Conservation (phyloP, 2,888 invertebrate genomes). For the Monopis laevigella region DNA sequence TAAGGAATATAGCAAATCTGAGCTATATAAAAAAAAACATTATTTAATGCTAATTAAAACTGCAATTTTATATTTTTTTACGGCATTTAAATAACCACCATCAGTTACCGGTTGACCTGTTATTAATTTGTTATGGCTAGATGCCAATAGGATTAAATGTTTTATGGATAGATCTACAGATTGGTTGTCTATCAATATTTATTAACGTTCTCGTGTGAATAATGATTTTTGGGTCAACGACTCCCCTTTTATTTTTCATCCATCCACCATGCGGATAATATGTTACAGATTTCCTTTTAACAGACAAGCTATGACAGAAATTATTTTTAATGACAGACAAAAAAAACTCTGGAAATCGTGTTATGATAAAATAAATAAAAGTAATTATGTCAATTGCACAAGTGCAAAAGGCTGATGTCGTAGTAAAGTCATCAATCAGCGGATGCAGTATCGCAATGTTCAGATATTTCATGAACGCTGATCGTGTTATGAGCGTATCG, state of each 20-base stretch:
- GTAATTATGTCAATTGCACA: too few species aligned
- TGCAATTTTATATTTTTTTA: too few species aligned
- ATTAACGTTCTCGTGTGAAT: conserved; percentile 44
- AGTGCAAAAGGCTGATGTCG: too few species aligned
- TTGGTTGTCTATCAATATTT: background rate
- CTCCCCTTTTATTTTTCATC: background rate
- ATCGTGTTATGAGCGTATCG: conserved; percentile 16
- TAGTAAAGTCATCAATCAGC: conserved; percentile 1
- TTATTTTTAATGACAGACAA: background rate
- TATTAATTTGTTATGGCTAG: conserved; percentile 10
- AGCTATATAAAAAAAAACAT: too few species aligned
- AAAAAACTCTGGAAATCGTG: too few species aligned
- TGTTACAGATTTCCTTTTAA: too few species aligned
- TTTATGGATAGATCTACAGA: conserved; percentile 6
- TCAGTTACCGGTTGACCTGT: conserved; percentile 1
- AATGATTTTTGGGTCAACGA: conserved; percentile 57
- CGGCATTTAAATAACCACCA: too few species aligned
- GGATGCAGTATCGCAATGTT: too few species aligned
- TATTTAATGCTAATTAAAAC: too few species aligned
- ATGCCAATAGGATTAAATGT: conserved; percentile 9
- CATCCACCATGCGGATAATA: too few species aligned
- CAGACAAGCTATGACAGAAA: background rate
- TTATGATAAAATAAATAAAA: too few species aligned
- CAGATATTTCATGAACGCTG: background rate
- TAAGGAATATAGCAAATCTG: too few species aligned